These are phyloP conservation scores for Syrphus vitripennis DNA, from an alignment of 2,888 invertebrate genomes.

Conservation along the genomic window DNA sequence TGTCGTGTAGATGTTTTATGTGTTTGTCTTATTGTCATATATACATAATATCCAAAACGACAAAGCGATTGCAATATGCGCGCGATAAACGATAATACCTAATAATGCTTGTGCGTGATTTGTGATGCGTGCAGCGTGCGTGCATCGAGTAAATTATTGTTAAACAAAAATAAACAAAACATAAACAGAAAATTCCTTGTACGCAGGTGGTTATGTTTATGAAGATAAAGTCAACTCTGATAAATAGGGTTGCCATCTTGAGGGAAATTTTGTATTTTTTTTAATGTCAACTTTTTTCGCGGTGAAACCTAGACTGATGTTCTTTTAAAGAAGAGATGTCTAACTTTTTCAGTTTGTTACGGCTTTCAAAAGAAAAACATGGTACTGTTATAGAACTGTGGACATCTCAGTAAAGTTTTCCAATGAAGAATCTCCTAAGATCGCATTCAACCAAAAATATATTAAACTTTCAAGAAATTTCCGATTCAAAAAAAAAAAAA, in stretches of 20 bases:
- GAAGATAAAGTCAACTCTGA: not conserved
- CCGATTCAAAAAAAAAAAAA: not conserved
- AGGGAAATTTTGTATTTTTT: not conserved
- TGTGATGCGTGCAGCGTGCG: conserved; percentile 49
- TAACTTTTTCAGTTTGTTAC: too few species aligned
- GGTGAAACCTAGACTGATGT: too few species aligned
- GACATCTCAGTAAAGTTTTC: too few species aligned
- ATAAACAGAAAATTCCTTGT: conserved; percentile 18
- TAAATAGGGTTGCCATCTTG: not conserved
- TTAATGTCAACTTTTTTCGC: too few species aligned
- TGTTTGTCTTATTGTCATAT: conserved; percentile 37
- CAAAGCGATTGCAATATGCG: not conserved
- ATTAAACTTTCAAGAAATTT: too few species aligned
- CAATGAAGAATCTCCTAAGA: too few species aligned
- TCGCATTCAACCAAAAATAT: too few species aligned
- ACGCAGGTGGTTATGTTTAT: conserved; percentile 26
- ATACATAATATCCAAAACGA: conserved; percentile 15
- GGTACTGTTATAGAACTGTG: too few species aligned
- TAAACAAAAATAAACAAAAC: not conserved
- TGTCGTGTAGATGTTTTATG: conserved; percentile 56
- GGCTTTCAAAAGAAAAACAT: too few species aligned
- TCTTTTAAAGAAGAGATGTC: too few species aligned
- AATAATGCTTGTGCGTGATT: conserved; percentile 46
- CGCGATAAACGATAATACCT: not conserved
- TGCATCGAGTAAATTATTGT: conserved; percentile 37